phyloP scores from a whole-genome alignment of 2,797 vertebrate genomes.

The Clamator glandarius region DNA sequence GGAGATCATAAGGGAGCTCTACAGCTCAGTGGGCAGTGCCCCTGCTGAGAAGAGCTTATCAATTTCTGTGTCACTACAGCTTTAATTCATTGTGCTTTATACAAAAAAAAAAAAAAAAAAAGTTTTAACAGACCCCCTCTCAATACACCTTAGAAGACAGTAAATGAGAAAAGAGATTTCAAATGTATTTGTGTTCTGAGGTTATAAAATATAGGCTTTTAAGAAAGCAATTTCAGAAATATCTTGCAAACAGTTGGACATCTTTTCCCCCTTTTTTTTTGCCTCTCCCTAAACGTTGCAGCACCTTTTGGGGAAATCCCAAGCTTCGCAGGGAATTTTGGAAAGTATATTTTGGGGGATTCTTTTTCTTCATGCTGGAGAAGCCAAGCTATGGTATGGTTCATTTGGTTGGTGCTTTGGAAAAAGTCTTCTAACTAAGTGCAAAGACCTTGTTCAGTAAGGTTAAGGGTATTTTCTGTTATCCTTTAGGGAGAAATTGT shows the following conservation, averaged over 20 bases:
- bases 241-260: not conserved
- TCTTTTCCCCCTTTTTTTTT: too few relatives aligned
- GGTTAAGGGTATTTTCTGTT: not conserved
- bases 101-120: too few relatives aligned
- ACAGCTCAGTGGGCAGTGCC: not conserved
- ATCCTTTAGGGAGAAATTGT: not conserved
- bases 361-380: not conserved
- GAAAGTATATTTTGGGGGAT: not conserved
- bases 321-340: not conserved
- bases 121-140: not conserved
- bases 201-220: not conserved
- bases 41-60: not conserved
- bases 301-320: not conserved
- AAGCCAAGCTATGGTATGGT: not conserved
- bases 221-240: not conserved
- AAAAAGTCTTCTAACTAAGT: not conserved
- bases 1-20: not conserved
- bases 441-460: not conserved
- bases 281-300: not conserved
- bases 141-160: not conserved
- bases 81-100: not conserved
- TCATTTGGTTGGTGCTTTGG: not conserved
- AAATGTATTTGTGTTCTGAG: not conserved
- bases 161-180: not conserved
- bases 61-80: not conserved